phyloP scores from a whole-genome alignment of 1,140 invertebrate species.

The Stegodyphus mimosarum region DNA sequence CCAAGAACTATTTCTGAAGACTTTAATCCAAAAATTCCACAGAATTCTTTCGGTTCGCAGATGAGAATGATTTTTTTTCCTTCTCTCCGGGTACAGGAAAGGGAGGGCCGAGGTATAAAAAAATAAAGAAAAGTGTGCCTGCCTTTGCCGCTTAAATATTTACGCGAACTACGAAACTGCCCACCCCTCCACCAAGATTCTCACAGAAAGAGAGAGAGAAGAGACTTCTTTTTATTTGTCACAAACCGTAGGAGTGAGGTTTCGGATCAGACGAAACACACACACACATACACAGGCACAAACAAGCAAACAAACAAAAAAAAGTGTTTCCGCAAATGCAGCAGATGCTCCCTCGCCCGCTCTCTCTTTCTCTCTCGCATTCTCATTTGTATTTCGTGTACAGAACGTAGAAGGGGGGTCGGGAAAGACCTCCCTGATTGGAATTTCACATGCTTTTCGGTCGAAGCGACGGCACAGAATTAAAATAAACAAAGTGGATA shows the following conservation, averaged over 20 bases:
- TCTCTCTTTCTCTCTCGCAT: neutral
- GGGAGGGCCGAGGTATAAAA: too few relatives aligned
- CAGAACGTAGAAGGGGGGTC: too few relatives aligned
- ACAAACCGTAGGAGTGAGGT: neutral
- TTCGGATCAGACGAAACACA: neutral
- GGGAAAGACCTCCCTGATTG: neutral
- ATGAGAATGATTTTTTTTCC: neutral
- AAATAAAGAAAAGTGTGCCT: neutral
- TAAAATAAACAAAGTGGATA: neutral
- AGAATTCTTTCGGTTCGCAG: neutral
- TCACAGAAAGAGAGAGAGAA: neutral
- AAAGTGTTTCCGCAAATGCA: neutral
- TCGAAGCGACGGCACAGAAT: neutral
- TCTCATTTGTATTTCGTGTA: constrained; percentile 6
- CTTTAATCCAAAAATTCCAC: constrained; percentile 29
- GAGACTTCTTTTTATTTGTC: constrained; percentile 3
- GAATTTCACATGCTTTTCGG: constrained; percentile 5
- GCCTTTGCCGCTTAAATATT: constrained; percentile 30
- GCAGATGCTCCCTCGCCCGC: neutral
- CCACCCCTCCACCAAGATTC: neutral
- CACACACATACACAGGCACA: neutral
- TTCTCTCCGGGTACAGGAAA: neutral
- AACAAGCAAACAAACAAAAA: neutral
- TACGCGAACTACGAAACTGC: constrained; percentile 15
- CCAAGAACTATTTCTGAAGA: neutral